Evolutionary conservation across 1,140 invertebrate species (phyloP).

Genomic region (Diabrotica virgifera): DNA sequence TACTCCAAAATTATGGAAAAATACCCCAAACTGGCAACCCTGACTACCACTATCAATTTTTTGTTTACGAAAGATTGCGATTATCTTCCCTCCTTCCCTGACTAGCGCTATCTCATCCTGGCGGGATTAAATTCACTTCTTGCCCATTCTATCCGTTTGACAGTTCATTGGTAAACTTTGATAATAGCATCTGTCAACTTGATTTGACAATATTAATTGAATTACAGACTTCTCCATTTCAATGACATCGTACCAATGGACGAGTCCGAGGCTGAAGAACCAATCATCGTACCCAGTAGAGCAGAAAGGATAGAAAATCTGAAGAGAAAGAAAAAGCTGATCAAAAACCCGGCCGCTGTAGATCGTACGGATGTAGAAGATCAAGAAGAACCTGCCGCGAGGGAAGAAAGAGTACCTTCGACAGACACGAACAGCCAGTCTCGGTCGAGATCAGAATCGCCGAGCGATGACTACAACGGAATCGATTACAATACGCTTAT

Average conservation of each 20-base stretch:
- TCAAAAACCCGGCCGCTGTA: conserved; percentile 34
- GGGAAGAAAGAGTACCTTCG: conserved; percentile 35
- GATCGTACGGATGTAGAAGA: conserved; percentile 13
- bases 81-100: too few species aligned
- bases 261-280: conserved; percentile 56
- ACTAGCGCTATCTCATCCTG: too few species aligned
- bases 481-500: conserved; percentile 48
- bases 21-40: too few species aligned
- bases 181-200: conserved; percentile 2
- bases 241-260: conserved; percentile 67
- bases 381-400: conserved; percentile 14
- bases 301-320: conserved; percentile 49
- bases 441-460: conserved; percentile 39
- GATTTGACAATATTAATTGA: conserved; percentile 1
- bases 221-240: conserved; percentile 63
- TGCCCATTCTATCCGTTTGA: too few species aligned
- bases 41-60: too few species aligned
- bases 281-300: conserved; percentile 46
- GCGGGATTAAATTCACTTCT: too few species aligned
- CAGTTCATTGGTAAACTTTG: background rate
- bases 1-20: too few species aligned
- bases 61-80: too few species aligned
- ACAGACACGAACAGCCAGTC: conserved; percentile 34
- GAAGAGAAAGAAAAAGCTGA: conserved; percentile 50
- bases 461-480: conserved; percentile 36